Evolutionary conservation across 1,140 invertebrate species (phyloP).

Genomic region (Nautilus pompilius): DNA sequence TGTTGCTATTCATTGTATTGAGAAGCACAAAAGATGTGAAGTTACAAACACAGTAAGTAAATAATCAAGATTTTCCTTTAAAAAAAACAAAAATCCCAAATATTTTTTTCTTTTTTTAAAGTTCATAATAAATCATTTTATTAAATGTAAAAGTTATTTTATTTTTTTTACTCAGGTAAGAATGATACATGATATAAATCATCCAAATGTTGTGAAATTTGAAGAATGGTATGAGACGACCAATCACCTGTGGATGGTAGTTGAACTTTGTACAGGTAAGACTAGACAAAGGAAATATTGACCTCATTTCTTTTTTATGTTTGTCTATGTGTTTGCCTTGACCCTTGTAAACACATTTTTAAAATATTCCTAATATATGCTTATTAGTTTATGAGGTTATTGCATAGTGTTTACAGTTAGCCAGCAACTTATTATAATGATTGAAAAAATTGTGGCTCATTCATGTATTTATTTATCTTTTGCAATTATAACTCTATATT

Average conservation of each 20-base stretch:
- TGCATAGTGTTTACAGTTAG: too few relatives aligned
- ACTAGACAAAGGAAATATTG: not conserved
- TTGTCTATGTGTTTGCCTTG: not conserved
- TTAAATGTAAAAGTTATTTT: not conserved
- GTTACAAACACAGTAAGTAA: slow-evolving; percentile 53
- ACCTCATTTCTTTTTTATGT: not conserved
- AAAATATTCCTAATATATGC: not conserved
- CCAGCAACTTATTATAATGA: too few relatives aligned
- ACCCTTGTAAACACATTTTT: not conserved
- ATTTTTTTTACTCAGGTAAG: slow-evolving; percentile 41
- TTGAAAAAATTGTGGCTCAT: too few relatives aligned
- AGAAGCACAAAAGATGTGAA: slow-evolving; percentile 52
- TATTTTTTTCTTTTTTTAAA: not conserved
- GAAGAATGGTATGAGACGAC: slow-evolving; percentile 58
- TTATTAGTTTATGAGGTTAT: too few relatives aligned
- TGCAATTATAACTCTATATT: too few relatives aligned
- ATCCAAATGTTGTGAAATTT: slow-evolving; percentile 53
- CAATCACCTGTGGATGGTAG: slow-evolving; percentile 56
- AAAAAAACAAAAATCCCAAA: not conserved
- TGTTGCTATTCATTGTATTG: slow-evolving; percentile 55
- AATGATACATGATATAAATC: slow-evolving; percentile 54
- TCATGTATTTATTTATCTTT: too few relatives aligned
- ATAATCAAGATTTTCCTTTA: not conserved
- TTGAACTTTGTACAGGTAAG: slow-evolving; percentile 53
- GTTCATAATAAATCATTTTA: not conserved